Percentiles rank a stretch among this genome's conserved stretches.
Conservation (phyloP, 1,140 invertebrate species). For the Pectinophora gossypiella region DNA sequence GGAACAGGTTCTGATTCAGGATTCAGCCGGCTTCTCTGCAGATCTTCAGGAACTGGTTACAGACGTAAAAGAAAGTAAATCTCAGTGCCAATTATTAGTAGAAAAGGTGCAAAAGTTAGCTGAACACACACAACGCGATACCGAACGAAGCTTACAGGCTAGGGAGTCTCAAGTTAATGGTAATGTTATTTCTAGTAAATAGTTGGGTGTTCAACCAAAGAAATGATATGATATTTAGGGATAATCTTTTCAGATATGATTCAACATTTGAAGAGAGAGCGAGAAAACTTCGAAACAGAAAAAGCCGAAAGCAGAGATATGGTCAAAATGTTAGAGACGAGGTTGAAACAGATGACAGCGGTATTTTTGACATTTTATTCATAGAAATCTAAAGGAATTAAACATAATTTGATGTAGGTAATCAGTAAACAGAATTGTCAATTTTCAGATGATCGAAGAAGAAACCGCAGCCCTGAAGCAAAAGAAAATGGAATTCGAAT, state of each 20-base stretch:
- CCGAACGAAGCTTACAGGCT: constrained; percentile 39
- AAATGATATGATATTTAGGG: no score
- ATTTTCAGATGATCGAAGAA: constrained; percentile 61
- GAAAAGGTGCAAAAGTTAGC: constrained; percentile 41
- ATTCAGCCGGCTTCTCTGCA: constrained; percentile 49
- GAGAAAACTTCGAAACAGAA: constrained; percentile 56
- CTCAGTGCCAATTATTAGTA: constrained; percentile 34
- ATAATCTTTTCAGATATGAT: constrained; percentile 45
- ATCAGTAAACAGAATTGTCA: neutral
- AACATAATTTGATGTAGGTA: neutral
- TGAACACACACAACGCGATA: constrained; percentile 35
- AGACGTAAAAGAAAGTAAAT: constrained; percentile 49
- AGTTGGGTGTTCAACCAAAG: no score
- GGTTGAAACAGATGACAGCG: constrained; percentile 62
- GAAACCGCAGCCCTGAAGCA: constrained; percentile 54
- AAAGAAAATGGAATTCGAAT: constrained; percentile 68
- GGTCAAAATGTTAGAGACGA: constrained; percentile 50
- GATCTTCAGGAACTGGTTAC: constrained; percentile 43
- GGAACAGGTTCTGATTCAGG: constrained; percentile 55
- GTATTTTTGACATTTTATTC: constrained; percentile 19
- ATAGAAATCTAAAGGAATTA: neutral
- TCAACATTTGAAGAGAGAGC: constrained; percentile 50
- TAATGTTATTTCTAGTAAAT: no score
- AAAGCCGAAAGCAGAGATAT: constrained; percentile 51
- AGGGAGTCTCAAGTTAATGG: constrained; percentile 55